Base-by-base conservation (phyloP, 2,797 vertebrate species). In the Pangasius sanitwongsei region DNA sequence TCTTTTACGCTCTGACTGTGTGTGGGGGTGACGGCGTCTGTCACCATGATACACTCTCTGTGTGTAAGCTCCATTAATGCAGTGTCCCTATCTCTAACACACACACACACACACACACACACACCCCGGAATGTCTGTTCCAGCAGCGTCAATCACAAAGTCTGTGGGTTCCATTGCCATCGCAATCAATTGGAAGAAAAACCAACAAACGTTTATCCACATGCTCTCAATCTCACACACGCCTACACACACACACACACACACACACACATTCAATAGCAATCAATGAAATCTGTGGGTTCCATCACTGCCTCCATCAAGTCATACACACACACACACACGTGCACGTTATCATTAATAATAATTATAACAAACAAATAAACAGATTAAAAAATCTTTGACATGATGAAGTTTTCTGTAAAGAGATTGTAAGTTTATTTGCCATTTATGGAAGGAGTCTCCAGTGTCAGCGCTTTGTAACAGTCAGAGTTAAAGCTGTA, bases 51-150 rank as follows among this genome's bases (percentile, higher is more conserved):
- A 92, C 94, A 93, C 93, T 93, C 93, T 93, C 91, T 3, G 90
- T 93, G 87, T 90, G 91, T 93, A 95, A 94, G 94, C 94, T 95
- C 94, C 94, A 95, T 96, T 92, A 92, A 86, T 69, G 78, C 80
- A 44, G 82, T 86, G 74, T 81, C 82, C 81, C 69, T 72, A 83
- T 91, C 91, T 89, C 50, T 55, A 31, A 37, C 78, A 31, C 77
- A 20, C 77, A 48, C 23, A 75, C 2, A 74, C n/a, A 77, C 44
- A 80, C 77, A 80, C 48, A 80, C 48, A 80, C 25, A 78, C 44
- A 78, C 44, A 78, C 28, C 55, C 6, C 28, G 0, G 15, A 31
- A 77, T 77, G 25, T 77, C 41, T 77, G 44, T n/a, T 77, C 74
- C 74, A 50, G 74, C 74, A 77, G 74, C 74, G 44, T 77, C 74